Evolutionary conservation across 2,113 vertebrate genomes (phyloP).

Genomic region (Psilopsiagon aurifrons): DNA sequence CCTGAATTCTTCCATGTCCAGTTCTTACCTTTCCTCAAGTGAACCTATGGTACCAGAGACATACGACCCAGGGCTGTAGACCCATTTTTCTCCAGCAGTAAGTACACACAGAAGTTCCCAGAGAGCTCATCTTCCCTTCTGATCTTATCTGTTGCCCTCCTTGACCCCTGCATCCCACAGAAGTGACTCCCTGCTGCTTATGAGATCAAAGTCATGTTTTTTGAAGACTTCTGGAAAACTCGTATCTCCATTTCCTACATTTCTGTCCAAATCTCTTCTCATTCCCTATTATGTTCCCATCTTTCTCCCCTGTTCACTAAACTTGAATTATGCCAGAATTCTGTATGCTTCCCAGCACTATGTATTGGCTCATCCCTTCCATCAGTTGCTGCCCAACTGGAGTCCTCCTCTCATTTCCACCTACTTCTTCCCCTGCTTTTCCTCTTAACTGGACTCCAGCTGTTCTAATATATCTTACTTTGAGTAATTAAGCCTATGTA

Average conservation of each 20-base stretch:
- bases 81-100: background rate
- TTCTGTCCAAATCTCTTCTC: background rate
- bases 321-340: background rate
- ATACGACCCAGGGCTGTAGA: background rate
- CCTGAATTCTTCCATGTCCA: background rate
- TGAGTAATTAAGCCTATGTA: background rate
- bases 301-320: background rate
- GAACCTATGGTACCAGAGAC: background rate
- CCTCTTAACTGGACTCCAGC: background rate
- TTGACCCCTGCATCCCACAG: slow-evolving; percentile 22
- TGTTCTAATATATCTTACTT: background rate
- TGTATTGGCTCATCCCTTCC: background rate
- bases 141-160: slow-evolving; percentile 42
- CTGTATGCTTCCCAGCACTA: background rate
- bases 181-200: slow-evolving; percentile 23
- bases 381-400: background rate
- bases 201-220: slow-evolving; percentile 34
- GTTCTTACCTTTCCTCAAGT: background rate
- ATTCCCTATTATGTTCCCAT: background rate
- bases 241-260: background rate
- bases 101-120: background rate
- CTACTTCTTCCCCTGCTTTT: background rate
- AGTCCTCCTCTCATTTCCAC: background rate
- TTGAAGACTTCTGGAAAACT: slow-evolving; percentile 21
- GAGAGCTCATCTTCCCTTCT: slow-evolving; percentile 32